phyloP scores from a whole-genome alignment of 2,113 vertebrate genomes.

The Syngnathus typhle region DNA sequence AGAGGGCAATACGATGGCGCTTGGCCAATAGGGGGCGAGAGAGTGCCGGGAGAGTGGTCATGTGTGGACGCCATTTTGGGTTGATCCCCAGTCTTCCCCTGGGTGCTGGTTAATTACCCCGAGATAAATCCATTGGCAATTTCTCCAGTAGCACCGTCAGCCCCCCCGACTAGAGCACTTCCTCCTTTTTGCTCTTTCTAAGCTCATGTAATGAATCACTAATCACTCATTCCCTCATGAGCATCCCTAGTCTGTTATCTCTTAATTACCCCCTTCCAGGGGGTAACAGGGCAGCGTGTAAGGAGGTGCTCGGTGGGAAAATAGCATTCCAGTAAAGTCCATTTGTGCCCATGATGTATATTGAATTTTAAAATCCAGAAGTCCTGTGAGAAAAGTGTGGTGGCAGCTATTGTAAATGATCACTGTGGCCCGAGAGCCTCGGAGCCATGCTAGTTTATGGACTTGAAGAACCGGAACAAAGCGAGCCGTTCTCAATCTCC shows the following conservation, averaged over 20 bases:
- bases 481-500: constrained; percentile 61
- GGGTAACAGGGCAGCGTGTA: constrained; percentile 52
- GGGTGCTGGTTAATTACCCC: constrained; percentile 64
- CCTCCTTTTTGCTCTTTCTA: constrained; percentile 50
- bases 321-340: constrained; percentile 11
- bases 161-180: constrained; percentile 25
- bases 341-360: constrained; percentile 9
- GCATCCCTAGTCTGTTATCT: constrained; percentile 66
- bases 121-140: constrained; percentile 66
- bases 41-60: not conserved
- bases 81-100: constrained; percentile 22
- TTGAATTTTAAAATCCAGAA: constrained; percentile 16
- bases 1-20: constrained; percentile 12
- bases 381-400: constrained; percentile 36
- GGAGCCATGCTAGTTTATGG: constrained; percentile 57
- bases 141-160: constrained; percentile 46
- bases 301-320: constrained; percentile 20
- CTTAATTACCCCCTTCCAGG: constrained; percentile 66
- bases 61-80: not conserved
- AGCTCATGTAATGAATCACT: constrained; percentile 74
- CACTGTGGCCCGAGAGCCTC: constrained; percentile 53
- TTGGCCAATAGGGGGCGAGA: too few relatives aligned
- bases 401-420: constrained; percentile 41
- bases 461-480: constrained; percentile 45
- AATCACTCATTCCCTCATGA: constrained; percentile 67